Evolutionary conservation across 2,888 invertebrate genomes (phyloP).

Genomic region (Harmothoe impar): DNA sequence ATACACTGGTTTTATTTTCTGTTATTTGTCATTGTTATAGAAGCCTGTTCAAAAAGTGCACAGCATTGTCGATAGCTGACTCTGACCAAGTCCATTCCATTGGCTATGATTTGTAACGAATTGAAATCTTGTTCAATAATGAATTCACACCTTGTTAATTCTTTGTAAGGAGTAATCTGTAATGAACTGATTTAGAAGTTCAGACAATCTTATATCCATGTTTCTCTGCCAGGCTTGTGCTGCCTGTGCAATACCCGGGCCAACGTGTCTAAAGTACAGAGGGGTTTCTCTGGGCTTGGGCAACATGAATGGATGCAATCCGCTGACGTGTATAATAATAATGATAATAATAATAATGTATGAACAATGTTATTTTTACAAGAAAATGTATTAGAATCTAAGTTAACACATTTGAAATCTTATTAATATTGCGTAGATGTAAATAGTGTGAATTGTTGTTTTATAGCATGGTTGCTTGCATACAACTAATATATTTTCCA

Average conservation of each 20-base stretch:
- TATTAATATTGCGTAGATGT: conserved; percentile 43
- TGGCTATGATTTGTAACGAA: background rate
- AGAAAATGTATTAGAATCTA: background rate
- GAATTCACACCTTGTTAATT: background rate
- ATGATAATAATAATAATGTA: conserved; percentile 23
- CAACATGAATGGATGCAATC: conserved; percentile 44
- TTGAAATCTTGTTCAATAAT: background rate
- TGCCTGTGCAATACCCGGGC: conserved; percentile 25
- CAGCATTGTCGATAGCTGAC: conserved; percentile 43
- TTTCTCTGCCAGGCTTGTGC: background rate
- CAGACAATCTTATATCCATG: background rate
- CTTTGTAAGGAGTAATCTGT: background rate
- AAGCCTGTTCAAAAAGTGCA: conserved; percentile 31
- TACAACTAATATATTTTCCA: conserved; percentile 56
- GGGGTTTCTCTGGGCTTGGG: background rate
- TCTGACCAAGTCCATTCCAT: conserved; percentile 51
- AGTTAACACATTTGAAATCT: conserved; percentile 36
- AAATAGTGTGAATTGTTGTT: conserved; percentile 53
- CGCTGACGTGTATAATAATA: background rate
- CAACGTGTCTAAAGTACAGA: background rate
- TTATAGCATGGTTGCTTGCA: conserved; percentile 28
- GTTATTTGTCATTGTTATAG: conserved; percentile 35
- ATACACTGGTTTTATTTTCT: conserved; percentile 52
- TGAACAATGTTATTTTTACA: conserved; percentile 27
- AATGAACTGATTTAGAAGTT: background rate